Conservation (phyloP, 2,113 vertebrate species). For the Mesocricetus auratus region DNA sequence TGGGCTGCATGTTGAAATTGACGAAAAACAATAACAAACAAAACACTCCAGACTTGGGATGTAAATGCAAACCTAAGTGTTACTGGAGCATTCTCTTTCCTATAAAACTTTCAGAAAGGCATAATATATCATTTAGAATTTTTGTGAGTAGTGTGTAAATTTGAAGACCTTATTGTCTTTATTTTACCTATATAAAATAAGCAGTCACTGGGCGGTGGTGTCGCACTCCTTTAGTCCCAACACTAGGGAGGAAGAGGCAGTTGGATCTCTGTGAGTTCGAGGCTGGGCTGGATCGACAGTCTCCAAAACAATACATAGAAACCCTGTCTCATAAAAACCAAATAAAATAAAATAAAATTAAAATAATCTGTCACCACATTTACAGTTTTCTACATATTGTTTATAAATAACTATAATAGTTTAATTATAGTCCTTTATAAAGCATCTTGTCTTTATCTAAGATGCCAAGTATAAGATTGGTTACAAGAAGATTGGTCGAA, state of each 20-base stretch:
- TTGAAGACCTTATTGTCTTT: not conserved
- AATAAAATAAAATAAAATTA: too few species aligned
- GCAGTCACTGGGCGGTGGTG: too few species aligned
- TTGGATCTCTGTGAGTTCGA: too few species aligned
- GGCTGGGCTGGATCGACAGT: too few species aligned
- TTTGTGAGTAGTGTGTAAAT: not conserved
- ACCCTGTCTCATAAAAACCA: too few species aligned
- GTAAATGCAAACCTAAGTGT: not conserved
- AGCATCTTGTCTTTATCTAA: slow-evolving; percentile 28
- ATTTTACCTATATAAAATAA: not conserved
- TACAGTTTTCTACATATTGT: not conserved
- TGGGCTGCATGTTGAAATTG: not conserved
- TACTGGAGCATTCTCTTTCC: not conserved
- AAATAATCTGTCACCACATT: too few species aligned
- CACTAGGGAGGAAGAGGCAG: too few species aligned
- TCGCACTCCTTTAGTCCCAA: too few species aligned
- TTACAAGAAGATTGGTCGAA: slow-evolving; percentile 20
- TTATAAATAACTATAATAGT: slow-evolving; percentile 37
- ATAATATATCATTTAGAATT: not conserved
- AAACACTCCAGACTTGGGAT: not conserved
- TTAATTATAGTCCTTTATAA: slow-evolving; percentile 12
- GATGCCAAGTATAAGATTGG: slow-evolving; percentile 9
- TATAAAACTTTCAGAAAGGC: not conserved
- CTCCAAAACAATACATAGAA: too few species aligned
- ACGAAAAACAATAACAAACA: not conserved